phyloP scores from a whole-genome alignment of 1,140 invertebrate genomes.

The Protaetia brevitarsis region DNA sequence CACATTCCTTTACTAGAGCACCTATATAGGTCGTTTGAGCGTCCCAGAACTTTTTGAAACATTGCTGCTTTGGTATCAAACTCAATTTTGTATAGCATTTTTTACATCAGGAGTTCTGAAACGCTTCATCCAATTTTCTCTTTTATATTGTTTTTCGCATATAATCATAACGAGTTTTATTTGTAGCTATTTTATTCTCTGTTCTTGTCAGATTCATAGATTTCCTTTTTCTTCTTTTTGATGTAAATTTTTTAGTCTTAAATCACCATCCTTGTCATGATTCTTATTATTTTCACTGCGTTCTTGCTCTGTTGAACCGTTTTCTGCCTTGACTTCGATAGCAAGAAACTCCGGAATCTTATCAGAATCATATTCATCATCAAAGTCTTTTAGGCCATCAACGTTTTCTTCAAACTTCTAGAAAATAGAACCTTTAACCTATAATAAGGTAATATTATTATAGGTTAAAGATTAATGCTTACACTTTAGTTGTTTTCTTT shows the following conservation, averaged over 20 bases:
- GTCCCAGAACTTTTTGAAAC: conserved; percentile 1
- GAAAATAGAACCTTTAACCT: no score
- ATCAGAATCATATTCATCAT: not conserved
- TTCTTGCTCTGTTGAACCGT: conserved; percentile 6
- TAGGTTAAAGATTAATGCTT: no score
- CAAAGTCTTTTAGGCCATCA: no score
- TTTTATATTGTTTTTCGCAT: not conserved
- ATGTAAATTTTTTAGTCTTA: not conserved
- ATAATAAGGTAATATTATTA: no score
- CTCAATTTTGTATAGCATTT: not conserved
- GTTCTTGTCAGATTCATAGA: not conserved
- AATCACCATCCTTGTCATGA: not conserved
- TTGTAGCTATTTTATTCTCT: not conserved
- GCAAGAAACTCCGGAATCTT: not conserved
- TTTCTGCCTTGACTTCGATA: not conserved
- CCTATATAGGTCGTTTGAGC: not conserved
- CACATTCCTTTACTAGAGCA: not conserved
- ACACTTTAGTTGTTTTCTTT: no score
- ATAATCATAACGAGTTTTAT: not conserved
- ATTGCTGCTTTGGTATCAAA: not conserved
- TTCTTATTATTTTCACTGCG: not conserved
- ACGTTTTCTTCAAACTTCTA: no score
- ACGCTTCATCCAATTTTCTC: not conserved
- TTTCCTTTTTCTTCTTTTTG: not conserved
- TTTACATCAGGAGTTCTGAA: not conserved